phyloP scores from a whole-genome alignment of 2,113 vertebrate genomes.

The Tetrao urogallus region DNA sequence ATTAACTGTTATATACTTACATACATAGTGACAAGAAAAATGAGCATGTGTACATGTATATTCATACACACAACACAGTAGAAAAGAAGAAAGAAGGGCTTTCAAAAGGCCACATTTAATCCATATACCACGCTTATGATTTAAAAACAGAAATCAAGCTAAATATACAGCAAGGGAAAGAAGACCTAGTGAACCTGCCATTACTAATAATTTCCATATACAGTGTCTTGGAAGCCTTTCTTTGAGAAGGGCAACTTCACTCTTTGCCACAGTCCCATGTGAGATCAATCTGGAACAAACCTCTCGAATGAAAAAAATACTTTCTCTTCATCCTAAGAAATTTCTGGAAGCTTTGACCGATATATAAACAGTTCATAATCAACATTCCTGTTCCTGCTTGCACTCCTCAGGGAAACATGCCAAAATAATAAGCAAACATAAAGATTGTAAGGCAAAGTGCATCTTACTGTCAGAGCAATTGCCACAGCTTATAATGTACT shows the following conservation, averaged over 20 bases:
- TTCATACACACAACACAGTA: neutral
- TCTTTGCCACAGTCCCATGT: neutral
- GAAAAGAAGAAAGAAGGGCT: neutral
- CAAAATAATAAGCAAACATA: slow-evolving; percentile 48
- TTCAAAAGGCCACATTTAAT: neutral
- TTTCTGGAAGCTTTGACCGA: slow-evolving; percentile 20
- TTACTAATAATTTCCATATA: neutral
- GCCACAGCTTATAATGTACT: neutral
- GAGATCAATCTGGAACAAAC: neutral
- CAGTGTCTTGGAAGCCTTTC: neutral
- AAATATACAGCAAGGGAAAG: neutral
- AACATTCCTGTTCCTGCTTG: slow-evolving; percentile 49
- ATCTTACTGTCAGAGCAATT: slow-evolving; percentile 39
- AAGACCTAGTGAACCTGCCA: neutral
- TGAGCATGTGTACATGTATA: rapidly evolving
- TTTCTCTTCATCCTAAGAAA: slow-evolving; percentile 26
- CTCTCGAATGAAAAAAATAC: neutral
- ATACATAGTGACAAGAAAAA: neutral
- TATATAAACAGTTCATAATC: slow-evolving; percentile 1
- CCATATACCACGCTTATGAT: neutral
- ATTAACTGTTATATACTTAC: neutral
- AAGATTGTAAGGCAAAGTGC: slow-evolving; percentile 24
- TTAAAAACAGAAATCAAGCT: neutral
- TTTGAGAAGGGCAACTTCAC: neutral
- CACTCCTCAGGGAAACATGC: neutral